Conservation (phyloP, 2,113 vertebrate genomes). For the Tetrao urogallus region DNA sequence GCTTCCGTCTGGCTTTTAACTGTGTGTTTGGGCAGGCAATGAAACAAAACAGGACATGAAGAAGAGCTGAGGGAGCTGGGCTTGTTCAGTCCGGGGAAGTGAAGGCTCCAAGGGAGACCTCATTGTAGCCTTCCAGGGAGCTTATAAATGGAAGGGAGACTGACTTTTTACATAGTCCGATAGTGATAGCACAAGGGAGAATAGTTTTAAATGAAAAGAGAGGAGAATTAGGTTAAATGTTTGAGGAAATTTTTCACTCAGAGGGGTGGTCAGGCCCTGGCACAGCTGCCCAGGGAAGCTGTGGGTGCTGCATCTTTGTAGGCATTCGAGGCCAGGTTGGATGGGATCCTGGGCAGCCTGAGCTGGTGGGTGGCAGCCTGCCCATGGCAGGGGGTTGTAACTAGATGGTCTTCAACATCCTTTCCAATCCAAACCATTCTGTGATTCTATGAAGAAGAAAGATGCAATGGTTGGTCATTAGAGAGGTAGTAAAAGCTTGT, state of each 20-base stretch:
- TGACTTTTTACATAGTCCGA: neutral
- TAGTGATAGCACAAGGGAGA: neutral
- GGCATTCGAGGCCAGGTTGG: neutral
- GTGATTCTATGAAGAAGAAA: neutral
- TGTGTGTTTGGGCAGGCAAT: neutral
- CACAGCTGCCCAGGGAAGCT: neutral
- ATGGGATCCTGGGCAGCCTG: neutral
- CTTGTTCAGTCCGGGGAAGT: neutral
- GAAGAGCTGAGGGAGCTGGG: neutral
- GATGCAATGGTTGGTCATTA: neutral
- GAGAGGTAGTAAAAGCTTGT: neutral
- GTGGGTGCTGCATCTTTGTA: neutral
- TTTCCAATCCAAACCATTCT: neutral
- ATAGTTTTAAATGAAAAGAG: neutral
- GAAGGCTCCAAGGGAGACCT: neutral
- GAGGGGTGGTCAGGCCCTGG: neutral
- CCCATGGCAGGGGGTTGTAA: neutral
- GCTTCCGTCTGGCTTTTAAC: neutral
- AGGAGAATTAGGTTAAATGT: neutral
- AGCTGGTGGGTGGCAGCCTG: neutral
- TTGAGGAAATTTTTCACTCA: neutral
- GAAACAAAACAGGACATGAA: neutral
- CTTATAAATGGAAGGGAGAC: neutral
- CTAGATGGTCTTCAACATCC: neutral
- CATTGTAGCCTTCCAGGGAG: neutral